Evolutionary conservation across 92 coral and sea anemone species (phyloP), one percentile per base, ranked within the genome.

Genomic region (Desmophyllum pertusum): DNA sequence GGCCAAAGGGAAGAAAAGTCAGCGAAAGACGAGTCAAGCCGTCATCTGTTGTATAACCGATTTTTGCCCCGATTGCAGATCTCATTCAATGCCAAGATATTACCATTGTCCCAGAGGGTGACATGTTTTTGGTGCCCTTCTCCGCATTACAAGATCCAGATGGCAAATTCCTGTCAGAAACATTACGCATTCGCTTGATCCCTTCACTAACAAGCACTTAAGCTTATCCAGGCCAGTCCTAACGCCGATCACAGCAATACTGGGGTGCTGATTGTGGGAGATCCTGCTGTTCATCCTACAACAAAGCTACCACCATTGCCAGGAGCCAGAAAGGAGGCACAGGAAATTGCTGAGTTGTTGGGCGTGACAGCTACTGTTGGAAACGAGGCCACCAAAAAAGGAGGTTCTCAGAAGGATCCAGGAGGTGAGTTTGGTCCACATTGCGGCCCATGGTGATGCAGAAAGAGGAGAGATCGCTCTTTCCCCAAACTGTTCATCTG

Each of bases 211-310:
- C 42, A 66, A n/a, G 35, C 71, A 66, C 71, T 66, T 33, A 17
- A 66, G 71, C 40, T 66, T 8, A 66, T 66, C 40, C 71, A 33
- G n/a, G 31, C 17, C 42, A 33, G 41, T 37, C 84, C 76, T 10
- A 18, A 68, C 3, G 37, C 46, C 46, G 46, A 27, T 29, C 81
- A 53, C 59, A 45, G 59, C 80, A 2, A 23, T 64, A 55, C 29
- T 21, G 86, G 86, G 19, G 90, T 82, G 37, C 73, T 87, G n/a
- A 79, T 87, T 43, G 87, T 87, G 23, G 87, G 90, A 13, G 73
- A 81, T 38, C 88, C 88, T 21, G 11, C 30, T 3, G 81, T 76
- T 15, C 69, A 38, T 14, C 73, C 27, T 42, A 14, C 1, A 4
- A 27, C 52, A 61, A 0, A 6, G 38, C n/a, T 77, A 10, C 37